Percentiles rank a stretch among this genome's conserved stretches.
phyloP scores from a whole-genome alignment of 2,888 invertebrate species.

The Chironomus tentans region DNA sequence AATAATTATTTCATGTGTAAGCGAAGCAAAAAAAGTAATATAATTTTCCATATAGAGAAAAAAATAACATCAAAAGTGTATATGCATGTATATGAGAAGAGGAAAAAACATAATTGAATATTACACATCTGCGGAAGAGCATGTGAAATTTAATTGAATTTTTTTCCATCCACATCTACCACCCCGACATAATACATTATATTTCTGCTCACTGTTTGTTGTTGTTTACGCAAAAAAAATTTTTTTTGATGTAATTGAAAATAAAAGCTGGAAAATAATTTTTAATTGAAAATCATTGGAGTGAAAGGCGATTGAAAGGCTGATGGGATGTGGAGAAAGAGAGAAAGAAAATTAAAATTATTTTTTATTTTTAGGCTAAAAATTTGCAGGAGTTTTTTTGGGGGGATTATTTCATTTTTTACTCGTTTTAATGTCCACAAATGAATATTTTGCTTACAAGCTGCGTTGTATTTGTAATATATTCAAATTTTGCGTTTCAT shows the following conservation, averaged over 20 bases:
- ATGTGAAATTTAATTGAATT: slow-evolving; percentile 27
- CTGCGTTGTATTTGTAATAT: no score
- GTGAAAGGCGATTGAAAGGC: slow-evolving; percentile 11
- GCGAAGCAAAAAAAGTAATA: neutral
- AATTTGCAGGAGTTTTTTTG: no score
- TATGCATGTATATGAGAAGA: neutral
- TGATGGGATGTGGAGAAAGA: neutral
- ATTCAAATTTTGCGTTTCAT: no score
- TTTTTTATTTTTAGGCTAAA: no score
- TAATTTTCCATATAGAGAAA: neutral
- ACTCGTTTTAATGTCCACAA: neutral
- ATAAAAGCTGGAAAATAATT: slow-evolving; percentile 26
- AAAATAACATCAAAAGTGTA: slow-evolving; percentile 12
- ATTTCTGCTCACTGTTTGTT: slow-evolving; percentile 16
- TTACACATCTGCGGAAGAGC: slow-evolving; percentile 19
- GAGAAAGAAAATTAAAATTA: neutral
- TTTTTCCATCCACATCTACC: neutral
- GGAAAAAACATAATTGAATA: slow-evolving; percentile 19
- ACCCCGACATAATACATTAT: neutral
- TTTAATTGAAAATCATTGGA: slow-evolving; percentile 25
- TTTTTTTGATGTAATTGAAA: slow-evolving; percentile 25
- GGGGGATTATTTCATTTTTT: neutral
- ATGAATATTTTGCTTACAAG: no score
- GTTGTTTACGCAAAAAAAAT: slow-evolving; percentile 22
- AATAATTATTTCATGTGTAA: slow-evolving; percentile 17